A percentile compares a stretch with the other conserved stretches of the same genome.
Conservation (phyloP, 2,113 vertebrate species). For the Pao palembangensis region DNA sequence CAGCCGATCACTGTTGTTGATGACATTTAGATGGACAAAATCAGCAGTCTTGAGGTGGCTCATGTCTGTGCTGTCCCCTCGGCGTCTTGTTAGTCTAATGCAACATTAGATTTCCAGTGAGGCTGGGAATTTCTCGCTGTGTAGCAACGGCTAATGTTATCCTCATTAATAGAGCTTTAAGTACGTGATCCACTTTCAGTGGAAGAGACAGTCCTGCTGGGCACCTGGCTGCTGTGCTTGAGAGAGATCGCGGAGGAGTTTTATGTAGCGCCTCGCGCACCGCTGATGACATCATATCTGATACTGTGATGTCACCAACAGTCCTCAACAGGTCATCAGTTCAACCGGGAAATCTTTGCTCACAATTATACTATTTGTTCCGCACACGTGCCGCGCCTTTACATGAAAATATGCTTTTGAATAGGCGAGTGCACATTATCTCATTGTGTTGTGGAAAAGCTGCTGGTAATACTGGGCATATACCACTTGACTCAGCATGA, state of each 20-base stretch:
- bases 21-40: slow-evolving; percentile 8
- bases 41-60: slow-evolving; percentile 1
- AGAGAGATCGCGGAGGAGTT: no score
- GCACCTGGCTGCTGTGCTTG: background rate
- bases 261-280: no score
- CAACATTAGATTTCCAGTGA: slow-evolving; percentile 45
- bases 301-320: no score
- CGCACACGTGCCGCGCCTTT: no score
- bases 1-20: slow-evolving; percentile 2
- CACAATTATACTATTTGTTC: no score
- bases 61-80: slow-evolving; percentile 5
- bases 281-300: no score
- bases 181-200: slow-evolving; percentile 21
- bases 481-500: slow-evolving; percentile 24
- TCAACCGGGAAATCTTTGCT: no score
- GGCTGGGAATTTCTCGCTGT: slow-evolving; percentile 12
- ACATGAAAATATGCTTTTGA: background rate
- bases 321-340: background rate
- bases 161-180: slow-evolving; percentile 44
- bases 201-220: background rate
- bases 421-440: slow-evolving; percentile 23
- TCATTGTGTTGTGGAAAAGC: slow-evolving; percentile 21
- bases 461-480: slow-evolving; percentile 15
- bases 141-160: slow-evolving; percentile 28
- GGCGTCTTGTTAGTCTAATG: slow-evolving; percentile 41